phyloP scores from a whole-genome alignment of 2,113 vertebrate species.

The Gracilinanus agilis region DNA sequence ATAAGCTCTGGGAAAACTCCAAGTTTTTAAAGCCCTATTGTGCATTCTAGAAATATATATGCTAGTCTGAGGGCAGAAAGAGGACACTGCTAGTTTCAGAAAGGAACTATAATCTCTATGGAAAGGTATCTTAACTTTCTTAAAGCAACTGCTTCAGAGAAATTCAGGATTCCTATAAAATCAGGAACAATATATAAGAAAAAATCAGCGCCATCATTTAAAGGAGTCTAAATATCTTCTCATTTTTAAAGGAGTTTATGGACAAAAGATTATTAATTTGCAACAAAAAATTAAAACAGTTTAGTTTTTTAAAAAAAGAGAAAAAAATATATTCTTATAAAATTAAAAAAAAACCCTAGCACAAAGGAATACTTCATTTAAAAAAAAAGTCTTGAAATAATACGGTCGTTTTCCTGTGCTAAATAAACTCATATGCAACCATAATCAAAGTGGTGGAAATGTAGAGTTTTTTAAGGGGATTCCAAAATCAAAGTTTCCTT shows the following conservation, averaged over 20 bases:
- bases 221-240: background rate
- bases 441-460: slow-evolving; percentile 24
- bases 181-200: slow-evolving; percentile 26
- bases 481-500: slow-evolving; percentile 33
- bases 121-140: background rate
- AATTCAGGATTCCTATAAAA: background rate
- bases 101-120: background rate
- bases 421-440: background rate
- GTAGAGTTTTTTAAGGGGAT: background rate
- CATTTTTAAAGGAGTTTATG: slow-evolving; percentile 5
- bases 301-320: background rate
- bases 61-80: background rate
- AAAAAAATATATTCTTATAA: background rate
- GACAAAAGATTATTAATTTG: slow-evolving; percentile 14
- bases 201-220: slow-evolving; percentile 19
- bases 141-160: background rate
- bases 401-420: background rate
- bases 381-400: background rate
- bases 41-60: background rate
- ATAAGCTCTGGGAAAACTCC: background rate
- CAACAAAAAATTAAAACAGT: slow-evolving; percentile 8
- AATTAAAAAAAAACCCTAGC: slow-evolving; percentile 22
- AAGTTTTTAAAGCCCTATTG: background rate
- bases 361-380: background rate
- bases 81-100: background rate